These are phyloP conservation scores for Vanessa atalanta DNA, from an alignment of 1,140 invertebrate species.

Conservation along the genomic window DNA sequence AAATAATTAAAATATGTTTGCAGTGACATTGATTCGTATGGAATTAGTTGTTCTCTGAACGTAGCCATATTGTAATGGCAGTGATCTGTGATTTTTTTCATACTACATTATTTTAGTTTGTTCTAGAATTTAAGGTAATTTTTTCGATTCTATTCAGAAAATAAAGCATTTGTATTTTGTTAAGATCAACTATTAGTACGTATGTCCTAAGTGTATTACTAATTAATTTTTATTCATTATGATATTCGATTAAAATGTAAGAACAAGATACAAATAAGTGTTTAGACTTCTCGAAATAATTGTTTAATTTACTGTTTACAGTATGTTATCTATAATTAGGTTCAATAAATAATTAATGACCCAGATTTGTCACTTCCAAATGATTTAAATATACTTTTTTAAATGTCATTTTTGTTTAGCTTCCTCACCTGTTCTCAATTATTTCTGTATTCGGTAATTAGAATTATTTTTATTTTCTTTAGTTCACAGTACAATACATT, in stretches of 20 bases:
- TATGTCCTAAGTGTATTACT: neutral
- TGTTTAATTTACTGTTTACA: neutral
- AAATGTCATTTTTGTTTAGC: neutral
- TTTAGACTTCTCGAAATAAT: neutral
- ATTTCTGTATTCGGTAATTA: no score
- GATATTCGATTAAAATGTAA: neutral
- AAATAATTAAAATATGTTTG: neutral
- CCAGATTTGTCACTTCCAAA: conserved; percentile 14
- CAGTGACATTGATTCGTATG: conserved; percentile 17
- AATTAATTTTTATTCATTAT: neutral
- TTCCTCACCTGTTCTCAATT: neutral
- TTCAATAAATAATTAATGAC: neutral
- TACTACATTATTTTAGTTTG: conserved; percentile 12
- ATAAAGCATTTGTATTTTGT: conserved; percentile 17
- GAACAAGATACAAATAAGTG: neutral
- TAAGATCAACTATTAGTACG: no score
- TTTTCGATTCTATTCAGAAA: neutral
- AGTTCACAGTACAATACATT: no score
- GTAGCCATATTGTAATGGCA: conserved; percentile 21
- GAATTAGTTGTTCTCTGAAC: neutral
- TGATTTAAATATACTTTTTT: conserved; percentile 10
- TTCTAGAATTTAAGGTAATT: conserved; percentile 5
- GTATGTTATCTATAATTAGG: neutral
- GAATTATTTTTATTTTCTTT: no score
- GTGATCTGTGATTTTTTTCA: conserved; percentile 29